Conservation (phyloP, 1,140 invertebrate species). For the Plutomurus gul region DNA sequence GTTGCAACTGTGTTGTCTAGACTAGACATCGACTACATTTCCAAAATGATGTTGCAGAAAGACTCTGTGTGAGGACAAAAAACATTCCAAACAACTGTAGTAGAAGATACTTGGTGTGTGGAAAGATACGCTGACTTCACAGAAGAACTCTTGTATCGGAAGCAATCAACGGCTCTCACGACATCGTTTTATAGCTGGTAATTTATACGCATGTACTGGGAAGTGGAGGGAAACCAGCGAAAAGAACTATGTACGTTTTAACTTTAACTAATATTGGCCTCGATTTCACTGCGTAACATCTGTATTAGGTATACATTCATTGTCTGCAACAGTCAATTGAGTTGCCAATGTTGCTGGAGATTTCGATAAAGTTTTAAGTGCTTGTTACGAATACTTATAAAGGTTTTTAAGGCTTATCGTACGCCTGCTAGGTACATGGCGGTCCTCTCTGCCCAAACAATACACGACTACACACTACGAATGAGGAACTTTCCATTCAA, state of each 20-base stretch:
- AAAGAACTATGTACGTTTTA: too few species aligned
- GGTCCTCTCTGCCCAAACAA: too few species aligned
- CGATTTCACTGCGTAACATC: too few species aligned
- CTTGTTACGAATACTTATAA: background rate
- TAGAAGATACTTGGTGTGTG: background rate
- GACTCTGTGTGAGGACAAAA: too few species aligned
- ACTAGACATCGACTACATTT: too few species aligned
- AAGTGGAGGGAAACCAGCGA: too few species aligned
- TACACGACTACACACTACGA: too few species aligned
- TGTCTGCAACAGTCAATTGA: background rate
- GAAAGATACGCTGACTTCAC: background rate
- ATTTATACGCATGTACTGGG: constrained; percentile 4
- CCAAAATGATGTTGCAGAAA: too few species aligned
- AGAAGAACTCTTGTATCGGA: constrained; percentile 13
- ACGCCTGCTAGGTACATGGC: too few species aligned
- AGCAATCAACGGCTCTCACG: constrained; percentile 21
- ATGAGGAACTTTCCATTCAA: background rate
- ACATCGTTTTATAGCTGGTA: constrained; percentile 27
- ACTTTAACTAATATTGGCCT: too few species aligned
- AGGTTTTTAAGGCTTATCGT: background rate
- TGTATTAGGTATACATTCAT: background rate
- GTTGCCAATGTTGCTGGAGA: background rate
- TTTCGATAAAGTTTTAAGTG: background rate
- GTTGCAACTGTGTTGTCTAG: too few species aligned
- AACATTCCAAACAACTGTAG: too few species aligned